Conservation (phyloP, 2,797 vertebrate genomes). For the Karalla daura region DNA sequence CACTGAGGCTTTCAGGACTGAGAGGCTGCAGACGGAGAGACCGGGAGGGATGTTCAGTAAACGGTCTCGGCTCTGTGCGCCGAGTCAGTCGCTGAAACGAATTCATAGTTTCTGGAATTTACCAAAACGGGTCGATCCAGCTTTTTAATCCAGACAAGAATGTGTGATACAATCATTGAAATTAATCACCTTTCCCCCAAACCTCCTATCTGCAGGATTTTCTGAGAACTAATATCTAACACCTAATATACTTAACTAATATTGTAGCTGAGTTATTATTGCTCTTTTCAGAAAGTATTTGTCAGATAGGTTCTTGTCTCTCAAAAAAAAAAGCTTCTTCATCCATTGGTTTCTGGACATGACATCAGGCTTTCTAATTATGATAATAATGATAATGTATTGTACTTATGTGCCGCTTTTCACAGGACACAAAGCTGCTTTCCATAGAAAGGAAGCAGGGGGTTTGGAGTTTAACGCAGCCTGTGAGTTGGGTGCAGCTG, state of each 20-base stretch:
- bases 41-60: no score
- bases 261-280: no score
- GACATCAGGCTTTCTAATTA: constrained; percentile 2
- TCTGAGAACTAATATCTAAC: no score
- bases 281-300: no score
- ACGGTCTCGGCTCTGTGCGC: background rate
- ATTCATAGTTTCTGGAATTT: background rate
- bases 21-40: background rate
- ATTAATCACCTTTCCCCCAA: no score
- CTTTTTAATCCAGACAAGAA: background rate
- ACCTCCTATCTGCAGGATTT: no score
- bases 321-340: constrained; percentile 7
- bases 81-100: background rate
- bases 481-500: background rate
- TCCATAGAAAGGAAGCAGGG: no score
- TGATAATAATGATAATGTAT: no score
- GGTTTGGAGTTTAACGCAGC: background rate
- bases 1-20: background rate
- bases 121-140: background rate
- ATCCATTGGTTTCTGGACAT: constrained; percentile 8
- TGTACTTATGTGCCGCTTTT: no score
- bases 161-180: background rate
- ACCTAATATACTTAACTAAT: no score
- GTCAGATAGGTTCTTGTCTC: no score
- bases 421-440: no score